Base-by-base conservation (phyloP, 1,140 invertebrate genomes). In the Goniozus legneri region DNA sequence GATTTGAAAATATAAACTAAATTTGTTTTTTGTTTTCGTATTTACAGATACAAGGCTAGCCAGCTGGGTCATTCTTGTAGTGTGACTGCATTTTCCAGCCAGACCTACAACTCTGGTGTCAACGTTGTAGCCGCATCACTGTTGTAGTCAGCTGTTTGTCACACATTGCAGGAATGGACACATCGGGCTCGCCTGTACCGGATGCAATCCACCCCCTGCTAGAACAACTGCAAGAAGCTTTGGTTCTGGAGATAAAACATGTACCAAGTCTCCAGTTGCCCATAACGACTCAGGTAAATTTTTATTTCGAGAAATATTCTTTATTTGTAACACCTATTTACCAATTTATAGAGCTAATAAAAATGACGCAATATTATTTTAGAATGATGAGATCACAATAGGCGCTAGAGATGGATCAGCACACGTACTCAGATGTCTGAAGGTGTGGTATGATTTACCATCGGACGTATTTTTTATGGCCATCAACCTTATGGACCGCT, bases 371-470 rank as follows among this genome's bases (percentile, higher is more conserved):
- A 37, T 53, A 45, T 33, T 24, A 24, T 58, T 58, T 13, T 43
- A 80, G 76, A 75, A 78, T 59, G 80, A 82, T 31, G 86, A 88
- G 57, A 84, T 88, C 59, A 86, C 86, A 27, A 81, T 82, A 42
- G 83, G 82, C 15, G 84, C 84, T 35, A 77, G 88, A 3, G 86
- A 89, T 73, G 85, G 84, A 36, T 86, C 87, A 2, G 86, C 85
- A 6, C 86, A 89, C 67, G 86, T 88, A 53, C 74, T 90, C 56
- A 80, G 87, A 46, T 89, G 87, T 65, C 77, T 91, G 30, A 90
- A 89, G 73, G 83, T 89, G 50, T 88, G 87, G 86, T 91, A 86
- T 64, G 87, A 89, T 64, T 68, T 89, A 58, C 85, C 87, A 3
- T 82, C 84, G 8, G 85, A 89, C 53, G 85, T 88, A 12, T 81